Conservation (phyloP, 2,113 vertebrate species). For the Echinops telfairi region DNA sequence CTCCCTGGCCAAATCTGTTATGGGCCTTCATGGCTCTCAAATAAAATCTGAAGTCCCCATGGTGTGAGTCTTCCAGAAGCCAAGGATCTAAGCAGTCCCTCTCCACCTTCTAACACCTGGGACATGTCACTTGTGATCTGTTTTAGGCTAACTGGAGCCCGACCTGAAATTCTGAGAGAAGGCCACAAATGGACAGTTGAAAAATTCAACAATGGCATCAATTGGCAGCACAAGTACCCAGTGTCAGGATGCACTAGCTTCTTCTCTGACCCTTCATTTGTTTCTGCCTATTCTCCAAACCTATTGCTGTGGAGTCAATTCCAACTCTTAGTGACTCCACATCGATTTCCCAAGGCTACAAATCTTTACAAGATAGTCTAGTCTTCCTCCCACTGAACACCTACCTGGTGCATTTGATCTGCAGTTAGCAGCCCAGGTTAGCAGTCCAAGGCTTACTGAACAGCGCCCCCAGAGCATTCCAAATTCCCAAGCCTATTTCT, state of each 20-base stretch:
- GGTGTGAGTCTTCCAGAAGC: neutral
- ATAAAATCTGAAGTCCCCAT: neutral
- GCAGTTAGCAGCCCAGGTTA: too few relatives aligned
- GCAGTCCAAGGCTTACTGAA: too few relatives aligned
- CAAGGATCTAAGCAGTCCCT: neutral
- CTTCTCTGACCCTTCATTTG: neutral
- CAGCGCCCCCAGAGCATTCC: neutral
- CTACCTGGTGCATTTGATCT: too few relatives aligned
- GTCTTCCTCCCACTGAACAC: too few relatives aligned
- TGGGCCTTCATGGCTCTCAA: neutral
- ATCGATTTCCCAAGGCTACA: too few relatives aligned
- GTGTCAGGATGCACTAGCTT: neutral
- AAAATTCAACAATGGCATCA: neutral
- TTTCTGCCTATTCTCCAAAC: slow-evolving; percentile 11
- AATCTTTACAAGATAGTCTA: too few relatives aligned
- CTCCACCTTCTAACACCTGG: neutral
- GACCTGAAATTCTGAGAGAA: neutral
- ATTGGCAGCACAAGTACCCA: neutral
- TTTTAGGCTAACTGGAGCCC: neutral
- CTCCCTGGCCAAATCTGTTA: neutral
- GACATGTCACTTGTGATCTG: too few relatives aligned
- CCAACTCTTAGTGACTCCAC: too few relatives aligned
- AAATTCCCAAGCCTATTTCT: neutral
- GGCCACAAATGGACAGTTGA: neutral
- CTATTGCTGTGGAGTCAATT: too few relatives aligned